These are phyloP conservation scores for Callipepla squamata DNA, from an alignment of 2,113 vertebrate genomes.

Conservation along the genomic window DNA sequence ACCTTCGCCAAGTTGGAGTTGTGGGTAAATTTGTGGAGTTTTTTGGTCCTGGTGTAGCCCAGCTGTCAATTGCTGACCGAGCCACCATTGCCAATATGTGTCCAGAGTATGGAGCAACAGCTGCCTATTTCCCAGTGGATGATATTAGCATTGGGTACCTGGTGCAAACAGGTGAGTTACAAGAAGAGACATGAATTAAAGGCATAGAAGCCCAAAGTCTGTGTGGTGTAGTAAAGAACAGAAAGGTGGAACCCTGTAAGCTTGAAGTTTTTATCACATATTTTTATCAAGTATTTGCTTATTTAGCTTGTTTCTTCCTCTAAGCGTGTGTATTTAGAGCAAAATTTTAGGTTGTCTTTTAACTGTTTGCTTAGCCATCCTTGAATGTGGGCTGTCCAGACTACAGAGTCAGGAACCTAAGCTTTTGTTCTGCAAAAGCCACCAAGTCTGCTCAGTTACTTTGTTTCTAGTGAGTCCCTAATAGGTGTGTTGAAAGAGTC, in stretches of 20 bases:
- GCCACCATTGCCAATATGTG: conserved; percentile 99
- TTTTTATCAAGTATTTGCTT: not conserved
- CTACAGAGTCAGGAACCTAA: not conserved
- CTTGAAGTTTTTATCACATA: not conserved
- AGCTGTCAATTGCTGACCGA: conserved; percentile 95
- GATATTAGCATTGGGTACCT: conserved; percentile 90
- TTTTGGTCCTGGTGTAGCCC: conserved; percentile 91
- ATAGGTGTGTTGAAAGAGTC: not conserved
- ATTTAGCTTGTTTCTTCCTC: not conserved
- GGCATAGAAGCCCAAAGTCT: not conserved
- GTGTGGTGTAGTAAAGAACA: accelerated
- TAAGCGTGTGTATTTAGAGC: not conserved
- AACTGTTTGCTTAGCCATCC: not conserved
- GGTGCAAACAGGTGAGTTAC: conserved; percentile 88
- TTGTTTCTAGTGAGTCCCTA: not conserved
- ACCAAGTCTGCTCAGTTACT: not conserved
- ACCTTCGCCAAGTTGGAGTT: conserved; percentile 94
- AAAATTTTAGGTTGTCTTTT: not conserved
- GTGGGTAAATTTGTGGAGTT: conserved; percentile 99
- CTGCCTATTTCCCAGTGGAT: conserved; percentile 95
- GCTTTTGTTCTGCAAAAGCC: not conserved
- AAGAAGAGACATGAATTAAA: not conserved
- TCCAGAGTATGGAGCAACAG: conserved; percentile 96
- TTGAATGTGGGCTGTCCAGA: not conserved
- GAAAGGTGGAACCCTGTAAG: not conserved